A percentile compares a stretch with the other conserved stretches of the same genome.
These are phyloP conservation scores for Neolamprologus fasciatus DNA, from an alignment of 2,113 vertebrate species.

Conservation along the genomic window DNA sequence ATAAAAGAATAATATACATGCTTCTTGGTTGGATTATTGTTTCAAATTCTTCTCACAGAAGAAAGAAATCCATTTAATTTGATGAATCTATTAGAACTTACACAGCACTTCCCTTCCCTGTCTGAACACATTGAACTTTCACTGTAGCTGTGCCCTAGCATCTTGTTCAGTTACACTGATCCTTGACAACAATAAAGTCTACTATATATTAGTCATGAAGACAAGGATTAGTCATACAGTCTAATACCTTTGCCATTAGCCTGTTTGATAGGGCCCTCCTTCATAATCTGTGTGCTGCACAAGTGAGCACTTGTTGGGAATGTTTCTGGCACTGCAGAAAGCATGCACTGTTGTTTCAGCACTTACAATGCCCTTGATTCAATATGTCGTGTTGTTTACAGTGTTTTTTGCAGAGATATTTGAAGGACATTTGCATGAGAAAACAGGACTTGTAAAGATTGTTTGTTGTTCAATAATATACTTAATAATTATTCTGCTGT, in stretches of 20 bases:
- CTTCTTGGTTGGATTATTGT: background rate
- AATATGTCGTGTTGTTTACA: background rate
- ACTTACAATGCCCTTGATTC: background rate
- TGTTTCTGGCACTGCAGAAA: slow-evolving; percentile 20
- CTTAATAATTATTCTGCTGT: background rate
- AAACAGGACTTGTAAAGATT: background rate
- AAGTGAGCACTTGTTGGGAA: slow-evolving; percentile 58
- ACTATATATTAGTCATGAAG: background rate
- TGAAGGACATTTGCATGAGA: background rate
- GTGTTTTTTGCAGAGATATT: background rate
- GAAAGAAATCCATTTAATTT: background rate
- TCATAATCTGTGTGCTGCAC: slow-evolving; percentile 14
- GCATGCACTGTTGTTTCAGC: background rate
- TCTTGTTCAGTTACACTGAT: background rate
- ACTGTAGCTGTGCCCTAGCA: background rate
- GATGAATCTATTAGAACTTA: background rate
- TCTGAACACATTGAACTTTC: background rate
- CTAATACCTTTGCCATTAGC: slow-evolving; percentile 3
- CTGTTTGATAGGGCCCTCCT: slow-evolving; percentile 3
- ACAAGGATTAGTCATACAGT: background rate
- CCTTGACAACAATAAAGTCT: background rate
- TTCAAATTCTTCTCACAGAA: background rate
- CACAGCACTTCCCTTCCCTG: background rate
- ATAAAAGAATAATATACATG: background rate
- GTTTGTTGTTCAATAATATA: background rate